phyloP scores from a whole-genome alignment of 2,113 vertebrate genomes.

The Copsychus sechellarum region DNA sequence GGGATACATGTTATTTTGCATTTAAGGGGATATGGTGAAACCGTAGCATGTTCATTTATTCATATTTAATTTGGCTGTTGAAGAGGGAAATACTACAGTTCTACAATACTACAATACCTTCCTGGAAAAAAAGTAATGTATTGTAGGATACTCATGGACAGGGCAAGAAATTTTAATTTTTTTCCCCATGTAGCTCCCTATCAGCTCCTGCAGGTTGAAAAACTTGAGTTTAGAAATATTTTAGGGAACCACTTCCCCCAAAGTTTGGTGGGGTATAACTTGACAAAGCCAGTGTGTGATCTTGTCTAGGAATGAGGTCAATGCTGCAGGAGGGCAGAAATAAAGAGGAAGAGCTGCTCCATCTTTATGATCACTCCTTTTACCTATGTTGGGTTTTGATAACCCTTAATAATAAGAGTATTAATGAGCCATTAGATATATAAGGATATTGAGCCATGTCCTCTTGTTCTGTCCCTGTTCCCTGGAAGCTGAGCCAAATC shows the following conservation, averaged over 20 bases:
- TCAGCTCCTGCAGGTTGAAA: background rate
- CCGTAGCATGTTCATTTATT: background rate
- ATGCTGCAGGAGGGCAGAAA: background rate
- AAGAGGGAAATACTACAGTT: background rate
- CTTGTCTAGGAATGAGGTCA: background rate
- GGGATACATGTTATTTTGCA: background rate
- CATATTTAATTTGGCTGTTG: background rate
- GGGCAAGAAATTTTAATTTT: background rate
- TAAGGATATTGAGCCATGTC: background rate
- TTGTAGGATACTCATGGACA: background rate
- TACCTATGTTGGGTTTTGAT: background rate
- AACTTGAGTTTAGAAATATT: background rate
- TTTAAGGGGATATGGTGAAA: background rate
- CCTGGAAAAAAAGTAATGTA: background rate
- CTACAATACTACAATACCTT: background rate
- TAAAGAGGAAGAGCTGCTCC: background rate
- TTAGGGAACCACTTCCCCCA: background rate
- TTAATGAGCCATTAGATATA: no score
- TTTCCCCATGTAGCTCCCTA: background rate
- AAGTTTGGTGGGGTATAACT: background rate
- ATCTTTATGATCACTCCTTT: background rate
- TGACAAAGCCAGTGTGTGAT: background rate
- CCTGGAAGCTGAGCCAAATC: rapidly evolving
- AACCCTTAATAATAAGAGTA: background rate
- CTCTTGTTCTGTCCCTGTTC: background rate